phyloP scores from a whole-genome alignment of 2,888 invertebrate species.

The Pseudanteris insignis region DNA sequence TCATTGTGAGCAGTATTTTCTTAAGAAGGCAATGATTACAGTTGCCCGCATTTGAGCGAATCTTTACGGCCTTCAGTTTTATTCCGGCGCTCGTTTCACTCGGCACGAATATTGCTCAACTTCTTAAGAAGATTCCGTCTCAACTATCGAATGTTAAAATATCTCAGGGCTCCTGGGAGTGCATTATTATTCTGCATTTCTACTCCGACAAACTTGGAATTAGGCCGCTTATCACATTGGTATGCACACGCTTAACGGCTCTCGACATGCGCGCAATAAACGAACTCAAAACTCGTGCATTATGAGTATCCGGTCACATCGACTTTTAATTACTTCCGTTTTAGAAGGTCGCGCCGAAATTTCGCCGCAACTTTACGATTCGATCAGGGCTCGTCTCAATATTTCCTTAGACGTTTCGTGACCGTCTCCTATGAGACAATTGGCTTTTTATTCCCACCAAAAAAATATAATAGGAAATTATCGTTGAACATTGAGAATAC shows the following conservation, averaged over 20 bases:
- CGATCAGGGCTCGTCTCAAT: not conserved
- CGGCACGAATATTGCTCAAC: constrained; percentile 26
- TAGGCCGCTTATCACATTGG: constrained; percentile 40
- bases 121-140: constrained; percentile 26
- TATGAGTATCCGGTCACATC: constrained; percentile 34
- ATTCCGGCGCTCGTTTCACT: constrained; percentile 21
- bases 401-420: too few relatives aligned
- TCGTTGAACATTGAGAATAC: too few relatives aligned
- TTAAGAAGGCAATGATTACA: constrained; percentile 3
- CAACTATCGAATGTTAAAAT: constrained; percentile 33
- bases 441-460: too few relatives aligned
- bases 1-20: constrained; percentile 22
- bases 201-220: constrained; percentile 31
- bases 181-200: constrained; percentile 34
- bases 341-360: constrained; percentile 16
- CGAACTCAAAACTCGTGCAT: constrained; percentile 22
- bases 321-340: constrained; percentile 38
- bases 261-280: constrained; percentile 37
- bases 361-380: not conserved
- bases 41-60: constrained; percentile 19
- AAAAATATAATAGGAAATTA: too few relatives aligned
- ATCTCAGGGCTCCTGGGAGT: constrained; percentile 12
- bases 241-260: constrained; percentile 34
- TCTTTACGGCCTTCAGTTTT: constrained; percentile 16
- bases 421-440: too few relatives aligned